phyloP scores from a whole-genome alignment of 2,888 invertebrate genomes.

The Cynaeus angustus region DNA sequence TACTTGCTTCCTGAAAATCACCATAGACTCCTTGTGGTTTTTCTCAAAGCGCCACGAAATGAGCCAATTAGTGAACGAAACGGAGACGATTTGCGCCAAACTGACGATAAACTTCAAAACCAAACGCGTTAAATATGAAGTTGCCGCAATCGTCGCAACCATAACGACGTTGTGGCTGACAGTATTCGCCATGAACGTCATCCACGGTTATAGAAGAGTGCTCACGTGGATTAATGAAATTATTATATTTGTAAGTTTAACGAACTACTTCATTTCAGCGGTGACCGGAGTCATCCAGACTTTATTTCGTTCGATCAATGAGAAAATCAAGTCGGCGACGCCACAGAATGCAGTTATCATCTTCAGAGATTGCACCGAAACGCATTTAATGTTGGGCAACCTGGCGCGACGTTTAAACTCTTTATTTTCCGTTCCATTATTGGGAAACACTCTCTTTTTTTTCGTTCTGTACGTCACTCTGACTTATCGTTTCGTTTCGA shows the following conservation, averaged over 20 bases:
- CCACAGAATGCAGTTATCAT: neutral
- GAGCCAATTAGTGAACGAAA: slow-evolving; percentile 14
- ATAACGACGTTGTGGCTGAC: too few relatives aligned
- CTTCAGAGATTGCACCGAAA: slow-evolving; percentile 13
- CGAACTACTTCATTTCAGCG: slow-evolving; percentile 27
- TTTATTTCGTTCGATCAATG: slow-evolving; percentile 14
- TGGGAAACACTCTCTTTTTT: too few relatives aligned
- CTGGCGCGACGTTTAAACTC: too few relatives aligned
- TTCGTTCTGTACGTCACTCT: too few relatives aligned
- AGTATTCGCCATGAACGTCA: too few relatives aligned
- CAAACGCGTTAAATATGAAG: neutral
- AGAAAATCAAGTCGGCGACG: neutral
- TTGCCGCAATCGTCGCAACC: slow-evolving; percentile 12
- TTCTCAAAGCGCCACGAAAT: slow-evolving; percentile 16
- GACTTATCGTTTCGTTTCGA: too few relatives aligned
- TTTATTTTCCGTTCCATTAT: slow-evolving; percentile 31
- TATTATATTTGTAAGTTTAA: neutral
- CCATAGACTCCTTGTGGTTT: slow-evolving; percentile 26
- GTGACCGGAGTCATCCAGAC: slow-evolving; percentile 9
- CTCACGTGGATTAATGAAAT: too few relatives aligned
- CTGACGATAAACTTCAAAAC: neutral
- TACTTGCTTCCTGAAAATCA: slow-evolving; percentile 1
- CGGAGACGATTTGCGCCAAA: slow-evolving; percentile 4
- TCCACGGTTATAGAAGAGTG: too few relatives aligned
- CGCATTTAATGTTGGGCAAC: slow-evolving; percentile 20